Conservation (phyloP, 1,140 invertebrate genomes). For the Glossosoma conforme region DNA sequence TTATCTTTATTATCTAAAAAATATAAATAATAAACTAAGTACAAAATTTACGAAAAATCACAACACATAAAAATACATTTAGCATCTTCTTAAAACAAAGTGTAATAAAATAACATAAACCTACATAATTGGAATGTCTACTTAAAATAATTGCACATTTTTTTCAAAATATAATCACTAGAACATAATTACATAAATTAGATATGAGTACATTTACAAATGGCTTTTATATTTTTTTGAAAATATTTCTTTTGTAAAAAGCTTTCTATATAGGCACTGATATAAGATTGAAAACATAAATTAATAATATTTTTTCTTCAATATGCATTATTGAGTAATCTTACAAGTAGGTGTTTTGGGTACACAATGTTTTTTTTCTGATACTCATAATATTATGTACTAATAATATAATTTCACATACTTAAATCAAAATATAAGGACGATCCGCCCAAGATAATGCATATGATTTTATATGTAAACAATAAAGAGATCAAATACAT, state of each 20-base stretch:
- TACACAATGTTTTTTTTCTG: too few species aligned
- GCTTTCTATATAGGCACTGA: constrained; percentile 24
- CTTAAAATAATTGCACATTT: constrained; percentile 14
- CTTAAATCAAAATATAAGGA: too few species aligned
- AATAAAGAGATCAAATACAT: too few species aligned
- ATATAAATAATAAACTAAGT: constrained; percentile 5
- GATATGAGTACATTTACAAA: constrained; percentile 16
- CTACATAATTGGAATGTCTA: constrained; percentile 13
- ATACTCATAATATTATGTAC: too few species aligned
- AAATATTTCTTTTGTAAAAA: constrained; percentile 23
- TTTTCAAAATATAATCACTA: constrained; percentile 1
- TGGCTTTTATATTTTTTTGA: constrained; percentile 17
- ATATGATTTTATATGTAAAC: too few species aligned
- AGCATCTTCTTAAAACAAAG: constrained; percentile 1
- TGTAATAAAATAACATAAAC: too few species aligned
- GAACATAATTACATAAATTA: constrained; percentile 11
- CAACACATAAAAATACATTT: constrained; percentile 13
- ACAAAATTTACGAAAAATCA: constrained; percentile 15
- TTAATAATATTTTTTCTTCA: constrained; percentile 9
- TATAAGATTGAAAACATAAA: constrained; percentile 25
- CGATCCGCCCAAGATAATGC: too few species aligned
- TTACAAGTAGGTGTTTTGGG: too few species aligned
- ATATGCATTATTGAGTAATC: too few species aligned
- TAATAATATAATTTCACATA: too few species aligned
- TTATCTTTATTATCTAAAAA: constrained; percentile 20